A percentile compares a stretch with the other conserved stretches of the same genome.
phyloP scores from a whole-genome alignment of 2,888 invertebrate species.

The Mechanitis messenoides region DNA sequence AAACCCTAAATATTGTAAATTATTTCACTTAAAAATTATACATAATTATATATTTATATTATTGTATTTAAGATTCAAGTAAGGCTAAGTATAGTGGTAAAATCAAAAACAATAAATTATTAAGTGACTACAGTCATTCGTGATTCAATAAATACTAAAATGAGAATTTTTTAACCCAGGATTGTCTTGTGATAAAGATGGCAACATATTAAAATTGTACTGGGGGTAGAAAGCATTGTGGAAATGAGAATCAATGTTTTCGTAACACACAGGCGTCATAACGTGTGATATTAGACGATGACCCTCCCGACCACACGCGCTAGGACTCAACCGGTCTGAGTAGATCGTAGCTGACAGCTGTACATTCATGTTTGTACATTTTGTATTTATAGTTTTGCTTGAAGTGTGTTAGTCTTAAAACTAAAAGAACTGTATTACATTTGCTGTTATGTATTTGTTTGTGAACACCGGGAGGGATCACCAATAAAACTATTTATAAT shows the following conservation, averaged over 20 bases:
- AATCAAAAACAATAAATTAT: neutral
- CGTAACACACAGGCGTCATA: slow-evolving; percentile 31
- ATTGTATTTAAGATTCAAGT: neutral
- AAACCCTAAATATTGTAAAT: neutral
- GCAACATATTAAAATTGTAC: neutral
- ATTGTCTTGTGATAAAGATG: no score
- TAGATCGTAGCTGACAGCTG: neutral
- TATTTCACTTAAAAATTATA: neutral
- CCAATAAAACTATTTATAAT: slow-evolving; percentile 66
- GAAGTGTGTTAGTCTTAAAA: slow-evolving; percentile 11
- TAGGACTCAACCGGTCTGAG: slow-evolving; percentile 3
- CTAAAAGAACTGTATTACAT: slow-evolving; percentile 8
- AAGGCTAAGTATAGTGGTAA: neutral
- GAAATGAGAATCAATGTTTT: neutral
- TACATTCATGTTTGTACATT: slow-evolving; percentile 20
- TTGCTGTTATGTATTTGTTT: slow-evolving; percentile 21
- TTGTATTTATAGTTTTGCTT: slow-evolving; percentile 27
- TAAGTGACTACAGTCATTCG: neutral
- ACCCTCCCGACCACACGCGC: slow-evolving; percentile 37
- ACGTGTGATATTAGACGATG: slow-evolving; percentile 59
- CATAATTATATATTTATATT: neutral
- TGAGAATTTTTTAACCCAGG: neutral
- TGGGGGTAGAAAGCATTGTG: slow-evolving; percentile 7
- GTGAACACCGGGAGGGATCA: slow-evolving; percentile 48
- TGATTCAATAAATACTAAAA: neutral